Percentiles rank a stretch among this genome's conserved stretches.
Evolutionary conservation across 2,113 vertebrate genomes (phyloP).

Genomic region (Pseudorectes ferrugineus): DNA sequence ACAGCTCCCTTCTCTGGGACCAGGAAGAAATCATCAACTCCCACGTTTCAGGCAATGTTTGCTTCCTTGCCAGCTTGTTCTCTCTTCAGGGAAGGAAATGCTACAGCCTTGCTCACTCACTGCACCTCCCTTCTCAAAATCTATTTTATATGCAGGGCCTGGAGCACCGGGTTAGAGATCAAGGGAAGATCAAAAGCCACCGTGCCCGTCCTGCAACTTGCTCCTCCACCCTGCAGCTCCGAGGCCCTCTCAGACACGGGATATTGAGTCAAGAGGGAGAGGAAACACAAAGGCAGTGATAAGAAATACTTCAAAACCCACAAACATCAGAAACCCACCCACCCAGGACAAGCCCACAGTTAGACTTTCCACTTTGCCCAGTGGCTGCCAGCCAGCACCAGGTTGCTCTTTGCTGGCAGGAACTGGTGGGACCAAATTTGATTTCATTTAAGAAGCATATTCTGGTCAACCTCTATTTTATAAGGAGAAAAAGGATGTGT

Average conservation of each 20-base stretch:
- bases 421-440: neutral
- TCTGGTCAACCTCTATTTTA: neutral
- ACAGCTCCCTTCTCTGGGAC: neutral
- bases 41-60: neutral
- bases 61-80: slow-evolving; percentile 11
- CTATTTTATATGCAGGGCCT: neutral
- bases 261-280: neutral
- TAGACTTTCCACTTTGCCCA: neutral
- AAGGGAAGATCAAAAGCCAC: slow-evolving; percentile 32
- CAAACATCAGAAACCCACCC: neutral
- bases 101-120: neutral
- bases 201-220: neutral
- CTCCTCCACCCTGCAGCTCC: slow-evolving; percentile 1
- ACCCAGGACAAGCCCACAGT: neutral
- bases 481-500: neutral
- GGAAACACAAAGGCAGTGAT: neutral
- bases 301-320: neutral
- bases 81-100: neutral
- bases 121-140: neutral
- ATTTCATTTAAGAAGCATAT: neutral
- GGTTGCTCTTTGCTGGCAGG: neutral
- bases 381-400: neutral
- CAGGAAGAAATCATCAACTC: neutral
- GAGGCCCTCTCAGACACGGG: neutral
- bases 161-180: slow-evolving; percentile 45